A percentile compares a stretch with the other conserved stretches of the same genome.
phyloP scores from a whole-genome alignment of 2,888 invertebrate species.

The Scotopteryx bipunctaria region DNA sequence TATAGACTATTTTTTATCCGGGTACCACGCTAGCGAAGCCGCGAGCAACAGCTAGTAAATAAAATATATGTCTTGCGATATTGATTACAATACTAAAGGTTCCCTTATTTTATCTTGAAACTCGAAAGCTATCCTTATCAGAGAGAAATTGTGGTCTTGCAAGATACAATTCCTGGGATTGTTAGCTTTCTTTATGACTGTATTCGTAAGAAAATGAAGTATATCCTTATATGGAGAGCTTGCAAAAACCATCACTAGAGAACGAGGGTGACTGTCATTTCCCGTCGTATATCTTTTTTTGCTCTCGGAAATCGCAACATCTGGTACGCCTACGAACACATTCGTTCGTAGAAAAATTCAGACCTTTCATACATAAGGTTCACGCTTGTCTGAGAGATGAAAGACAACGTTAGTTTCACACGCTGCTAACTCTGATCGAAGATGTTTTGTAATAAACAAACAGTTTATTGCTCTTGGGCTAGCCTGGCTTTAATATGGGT shows the following conservation, averaged over 20 bases:
- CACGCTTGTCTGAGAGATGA: conserved; percentile 48
- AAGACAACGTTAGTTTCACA: conserved; percentile 38
- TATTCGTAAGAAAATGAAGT: conserved; percentile 39
- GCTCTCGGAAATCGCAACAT: conserved; percentile 73
- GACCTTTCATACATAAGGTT: conserved; percentile 47
- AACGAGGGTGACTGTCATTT: conserved; percentile 71
- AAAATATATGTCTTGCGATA: not conserved
- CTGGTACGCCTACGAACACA: conserved; percentile 55
- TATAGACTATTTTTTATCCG: too few relatives aligned
- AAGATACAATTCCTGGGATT: conserved; percentile 28
- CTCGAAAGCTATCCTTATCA: conserved; percentile 18
- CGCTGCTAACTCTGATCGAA: conserved; percentile 30
- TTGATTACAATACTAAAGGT: conserved; percentile 37
- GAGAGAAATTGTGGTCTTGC: conserved; percentile 31
- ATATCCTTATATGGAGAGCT: conserved; percentile 41
- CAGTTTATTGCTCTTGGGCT: conserved; percentile 24
- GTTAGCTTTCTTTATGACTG: conserved; percentile 30
- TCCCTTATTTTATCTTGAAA: conserved; percentile 22
- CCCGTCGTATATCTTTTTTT: conserved; percentile 73
- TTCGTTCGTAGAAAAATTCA: conserved; percentile 44
- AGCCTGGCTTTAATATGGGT: too few relatives aligned
- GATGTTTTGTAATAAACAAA: conserved; percentile 18
- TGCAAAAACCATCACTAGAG: conserved; percentile 67
- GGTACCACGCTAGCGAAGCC: too few relatives aligned
- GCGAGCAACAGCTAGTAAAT: too few relatives aligned